These are phyloP conservation scores for Etheostoma nigrum DNA, from an alignment of 2,797 vertebrate species.

Conservation along the genomic window DNA sequence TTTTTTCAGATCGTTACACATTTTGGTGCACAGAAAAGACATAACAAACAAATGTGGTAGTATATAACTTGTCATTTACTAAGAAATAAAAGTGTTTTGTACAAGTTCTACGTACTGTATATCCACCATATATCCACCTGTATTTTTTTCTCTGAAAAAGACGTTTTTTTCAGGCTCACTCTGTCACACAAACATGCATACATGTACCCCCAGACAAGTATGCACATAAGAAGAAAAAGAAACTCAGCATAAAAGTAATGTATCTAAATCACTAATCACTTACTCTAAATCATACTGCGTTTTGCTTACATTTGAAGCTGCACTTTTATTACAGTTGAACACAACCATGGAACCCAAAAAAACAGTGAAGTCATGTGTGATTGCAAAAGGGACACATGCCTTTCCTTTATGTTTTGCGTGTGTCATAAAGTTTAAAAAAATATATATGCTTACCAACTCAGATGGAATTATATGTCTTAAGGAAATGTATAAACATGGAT, in stretches of 20 bases:
- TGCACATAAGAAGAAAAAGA: background rate
- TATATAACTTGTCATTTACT: background rate
- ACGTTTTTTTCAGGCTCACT: background rate
- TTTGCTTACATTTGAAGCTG: background rate
- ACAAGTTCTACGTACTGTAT: too few species aligned
- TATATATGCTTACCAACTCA: background rate
- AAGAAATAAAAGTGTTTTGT: background rate
- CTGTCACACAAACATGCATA: background rate
- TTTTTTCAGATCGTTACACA: background rate
- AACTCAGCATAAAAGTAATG: background rate
- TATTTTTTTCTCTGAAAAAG: conserved; percentile 10
- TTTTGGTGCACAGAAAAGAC: background rate
- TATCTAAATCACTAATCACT: background rate
- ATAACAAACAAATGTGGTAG: background rate
- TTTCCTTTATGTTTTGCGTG: background rate
- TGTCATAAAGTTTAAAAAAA: background rate
- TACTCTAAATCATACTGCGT: background rate
- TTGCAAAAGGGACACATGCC: background rate
- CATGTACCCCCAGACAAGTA: too few species aligned
- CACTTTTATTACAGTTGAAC: background rate
- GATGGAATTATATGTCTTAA: background rate
- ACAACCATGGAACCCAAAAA: background rate
- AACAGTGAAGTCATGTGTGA: background rate
- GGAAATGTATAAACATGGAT: conserved; percentile 7
- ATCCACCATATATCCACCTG: too few species aligned